phyloP scores from a whole-genome alignment of 2,113 vertebrate species.

The Callithrix jacchus region DNA sequence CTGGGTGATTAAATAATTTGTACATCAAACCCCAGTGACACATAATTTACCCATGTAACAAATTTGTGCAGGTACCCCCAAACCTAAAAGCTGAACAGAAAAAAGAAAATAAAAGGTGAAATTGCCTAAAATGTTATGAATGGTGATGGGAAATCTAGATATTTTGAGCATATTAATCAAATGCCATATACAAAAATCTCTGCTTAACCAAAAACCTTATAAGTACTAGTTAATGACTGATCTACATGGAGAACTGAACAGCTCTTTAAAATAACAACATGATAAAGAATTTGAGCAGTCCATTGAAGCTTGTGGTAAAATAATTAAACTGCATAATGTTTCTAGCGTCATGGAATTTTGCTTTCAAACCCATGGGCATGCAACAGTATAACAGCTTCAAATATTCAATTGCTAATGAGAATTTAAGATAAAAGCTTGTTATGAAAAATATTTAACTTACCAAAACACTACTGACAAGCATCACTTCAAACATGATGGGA shows the following conservation, averaged over 20 bases:
- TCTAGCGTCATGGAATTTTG: not conserved
- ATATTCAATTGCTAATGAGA: conserved; percentile 44
- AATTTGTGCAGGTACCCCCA: too few species aligned
- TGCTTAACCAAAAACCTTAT: not conserved
- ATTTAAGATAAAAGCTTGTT: conserved; percentile 38
- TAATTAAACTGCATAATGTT: conserved; percentile 30
- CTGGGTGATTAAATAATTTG: too few species aligned
- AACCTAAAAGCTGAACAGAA: too few species aligned
- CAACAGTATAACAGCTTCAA: conserved; percentile 24
- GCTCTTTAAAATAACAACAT: conserved; percentile 35
- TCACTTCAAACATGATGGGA: conserved; percentile 96
- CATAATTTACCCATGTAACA: too few species aligned
- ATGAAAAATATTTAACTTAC: conserved; percentile 84
- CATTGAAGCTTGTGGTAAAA: conserved; percentile 44
- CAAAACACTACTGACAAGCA: conserved; percentile 94
- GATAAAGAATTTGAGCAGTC: conserved; percentile 42
- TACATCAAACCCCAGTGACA: too few species aligned
- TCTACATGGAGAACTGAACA: not conserved
- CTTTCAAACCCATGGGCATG: conserved; percentile 5
- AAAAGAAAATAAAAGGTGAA: not conserved
- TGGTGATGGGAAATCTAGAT: conserved; percentile 37
- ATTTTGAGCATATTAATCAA: conserved; percentile 30
- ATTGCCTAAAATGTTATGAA: conserved; percentile 1
- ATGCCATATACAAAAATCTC: conserved; percentile 39
- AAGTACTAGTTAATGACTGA: not conserved